Evolutionary conservation across 2,113 vertebrate species (phyloP).

Genomic region (Myotis yumanensis): DNA sequence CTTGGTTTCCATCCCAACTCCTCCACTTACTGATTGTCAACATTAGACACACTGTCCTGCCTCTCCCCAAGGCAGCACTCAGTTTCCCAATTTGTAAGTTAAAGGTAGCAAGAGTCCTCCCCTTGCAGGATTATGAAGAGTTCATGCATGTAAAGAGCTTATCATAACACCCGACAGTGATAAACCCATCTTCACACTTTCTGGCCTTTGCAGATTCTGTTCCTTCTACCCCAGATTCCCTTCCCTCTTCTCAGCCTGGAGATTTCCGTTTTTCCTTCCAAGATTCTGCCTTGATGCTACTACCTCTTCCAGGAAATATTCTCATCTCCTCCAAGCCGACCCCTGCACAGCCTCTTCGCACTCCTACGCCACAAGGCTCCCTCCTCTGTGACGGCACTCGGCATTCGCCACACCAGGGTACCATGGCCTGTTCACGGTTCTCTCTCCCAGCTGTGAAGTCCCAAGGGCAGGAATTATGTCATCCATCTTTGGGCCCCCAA

Average conservation of each 20-base stretch:
- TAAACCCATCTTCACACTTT: background rate
- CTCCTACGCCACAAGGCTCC: background rate
- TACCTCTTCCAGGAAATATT: background rate
- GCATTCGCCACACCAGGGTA: too few species aligned
- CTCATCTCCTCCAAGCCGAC: background rate
- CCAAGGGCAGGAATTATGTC: background rate
- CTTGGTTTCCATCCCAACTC: background rate
- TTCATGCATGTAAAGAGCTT: background rate
- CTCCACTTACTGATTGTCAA: background rate
- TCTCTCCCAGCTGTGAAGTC: background rate
- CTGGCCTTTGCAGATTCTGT: background rate
- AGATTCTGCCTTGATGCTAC: background rate
- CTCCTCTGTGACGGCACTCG: background rate
- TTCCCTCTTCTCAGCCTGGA: background rate
- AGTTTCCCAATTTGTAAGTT: slow-evolving; percentile 2
- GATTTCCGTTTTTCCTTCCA: background rate
- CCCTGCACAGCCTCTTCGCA: fast-evolving
- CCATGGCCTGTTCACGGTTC: background rate
- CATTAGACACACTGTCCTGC: background rate
- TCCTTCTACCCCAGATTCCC: background rate
- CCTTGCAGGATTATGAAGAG: background rate
- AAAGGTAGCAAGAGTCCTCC: background rate
- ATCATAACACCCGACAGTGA: background rate
- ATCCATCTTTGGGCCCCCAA: background rate
- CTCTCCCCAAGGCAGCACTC: background rate